Conservation (phyloP, 2,797 vertebrate species). For the Hypotaenidia okinawae region DNA sequence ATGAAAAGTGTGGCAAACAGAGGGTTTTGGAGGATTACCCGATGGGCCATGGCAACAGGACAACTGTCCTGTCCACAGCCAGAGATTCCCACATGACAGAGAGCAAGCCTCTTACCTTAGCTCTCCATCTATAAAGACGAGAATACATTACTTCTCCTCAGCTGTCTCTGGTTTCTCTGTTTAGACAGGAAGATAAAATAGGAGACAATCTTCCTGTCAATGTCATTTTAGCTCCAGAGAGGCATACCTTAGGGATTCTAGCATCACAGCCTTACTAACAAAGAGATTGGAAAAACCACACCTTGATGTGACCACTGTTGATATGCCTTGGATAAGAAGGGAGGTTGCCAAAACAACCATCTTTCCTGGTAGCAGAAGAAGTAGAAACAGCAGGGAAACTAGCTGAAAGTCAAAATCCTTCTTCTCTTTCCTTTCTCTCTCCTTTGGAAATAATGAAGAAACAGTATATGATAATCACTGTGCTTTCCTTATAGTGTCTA, state of each 20-base stretch:
- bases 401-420: neutral
- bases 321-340: neutral
- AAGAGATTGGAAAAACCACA: neutral
- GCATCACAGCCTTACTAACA: neutral
- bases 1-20: neutral
- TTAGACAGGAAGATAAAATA: neutral
- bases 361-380: neutral
- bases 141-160: neutral
- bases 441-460: neutral
- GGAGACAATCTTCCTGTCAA: neutral
- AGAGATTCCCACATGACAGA: neutral
- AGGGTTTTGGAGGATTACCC: neutral
- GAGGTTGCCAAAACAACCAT: rapidly evolving
- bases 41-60: rapidly evolving
- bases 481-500: neutral
- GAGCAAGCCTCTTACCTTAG: neutral
- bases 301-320: neutral
- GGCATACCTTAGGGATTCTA: neutral
- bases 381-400: neutral
- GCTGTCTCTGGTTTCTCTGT: neutral
- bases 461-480: neutral
- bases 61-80: neutral
- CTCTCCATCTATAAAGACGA: neutral
- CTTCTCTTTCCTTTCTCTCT: neutral
- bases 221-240: neutral